Base-by-base conservation (phyloP, 1,140 invertebrate genomes). In the Varroa destructor region DNA sequence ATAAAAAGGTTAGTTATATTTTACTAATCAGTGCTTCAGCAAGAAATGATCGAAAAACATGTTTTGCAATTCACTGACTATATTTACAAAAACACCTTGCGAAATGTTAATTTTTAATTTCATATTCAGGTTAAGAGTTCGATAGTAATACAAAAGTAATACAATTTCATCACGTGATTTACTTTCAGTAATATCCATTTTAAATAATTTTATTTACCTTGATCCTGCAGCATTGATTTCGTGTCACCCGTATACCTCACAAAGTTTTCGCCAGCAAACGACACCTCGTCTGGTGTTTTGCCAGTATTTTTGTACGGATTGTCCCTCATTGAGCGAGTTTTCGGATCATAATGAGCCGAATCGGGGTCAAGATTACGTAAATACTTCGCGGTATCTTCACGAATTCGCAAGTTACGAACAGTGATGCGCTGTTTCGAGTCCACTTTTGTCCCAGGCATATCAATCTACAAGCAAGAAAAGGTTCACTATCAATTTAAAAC, bases 351-450 rank as follows among this genome's bases (percentile, higher is more conserved):
- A 80, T 97, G 97, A 0, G 96, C 94, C 0, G 94, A 97, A 78
- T 95, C 94, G 0, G 89, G 87, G 82, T 99, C 93, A 73, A 99
- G 84, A 81, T 99, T 99, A 58, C 94, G 83, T 58, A 99, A 81
- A 83, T 99, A 99, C 76, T 98, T 99, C 0, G 96, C 96, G 0
- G 93, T 98, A 79, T 99, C 97, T 82, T 99, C 96, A 75, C 97
- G 84, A 74, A 99, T 99, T 77, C 97, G 85, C 73, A 99, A 82
- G 84, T 99, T 99, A 77, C 97, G 82, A 0, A 99, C 94, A 43
- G 91, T 99, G 78, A 99, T 99, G 76, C 96, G 85, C 79, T 99
- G 95, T 81, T 98, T 97, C 0, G 91, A 95, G 77, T 99, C 97
- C 4, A 99, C 93, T 84, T 97, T 97, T 58, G 93, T 95, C 55